phyloP scores from a whole-genome alignment of 2,888 invertebrate species.

The Neoitamus cyanurus region DNA sequence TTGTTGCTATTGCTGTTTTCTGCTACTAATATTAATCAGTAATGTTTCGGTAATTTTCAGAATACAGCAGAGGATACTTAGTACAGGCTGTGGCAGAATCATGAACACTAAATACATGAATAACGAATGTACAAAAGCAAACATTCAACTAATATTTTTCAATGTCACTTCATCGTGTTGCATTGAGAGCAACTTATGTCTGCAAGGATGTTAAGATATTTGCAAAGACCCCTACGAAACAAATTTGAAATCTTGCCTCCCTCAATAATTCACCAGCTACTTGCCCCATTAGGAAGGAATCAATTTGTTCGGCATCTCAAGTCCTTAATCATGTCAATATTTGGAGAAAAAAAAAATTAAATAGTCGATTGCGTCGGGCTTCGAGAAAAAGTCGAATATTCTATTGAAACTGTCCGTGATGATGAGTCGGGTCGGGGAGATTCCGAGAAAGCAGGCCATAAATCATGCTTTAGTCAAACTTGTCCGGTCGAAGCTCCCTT shows the following conservation, averaged over 20 bases:
- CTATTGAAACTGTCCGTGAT: not conserved
- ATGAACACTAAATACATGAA: no score
- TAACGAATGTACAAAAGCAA: no score
- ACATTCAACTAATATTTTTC: no score
- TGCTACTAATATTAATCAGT: no score
- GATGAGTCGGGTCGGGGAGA: not conserved
- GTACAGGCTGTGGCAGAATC: no score
- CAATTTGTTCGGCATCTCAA: not conserved
- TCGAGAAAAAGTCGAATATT: not conserved
- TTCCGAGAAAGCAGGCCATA: slow-evolving; percentile 31
- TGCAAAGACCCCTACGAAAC: not conserved
- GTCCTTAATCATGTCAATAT: not conserved
- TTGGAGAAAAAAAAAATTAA: not conserved
- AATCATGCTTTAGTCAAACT: slow-evolving; percentile 31
- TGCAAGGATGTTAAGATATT: not conserved
- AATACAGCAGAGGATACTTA: no score
- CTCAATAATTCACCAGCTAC: not conserved
- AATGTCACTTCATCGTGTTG: no score
- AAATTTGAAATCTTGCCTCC: not conserved
- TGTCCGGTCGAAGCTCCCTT: slow-evolving; percentile 21
- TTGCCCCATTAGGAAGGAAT: not conserved
- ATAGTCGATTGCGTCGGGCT: not conserved
- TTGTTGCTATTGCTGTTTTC: no score
- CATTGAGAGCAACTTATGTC: no score
- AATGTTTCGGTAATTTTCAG: no score